A percentile compares a stretch with the other conserved stretches of the same genome.
These are phyloP conservation scores for Samia ricini DNA, from an alignment of 1,140 invertebrate genomes.

Conservation along the genomic window DNA sequence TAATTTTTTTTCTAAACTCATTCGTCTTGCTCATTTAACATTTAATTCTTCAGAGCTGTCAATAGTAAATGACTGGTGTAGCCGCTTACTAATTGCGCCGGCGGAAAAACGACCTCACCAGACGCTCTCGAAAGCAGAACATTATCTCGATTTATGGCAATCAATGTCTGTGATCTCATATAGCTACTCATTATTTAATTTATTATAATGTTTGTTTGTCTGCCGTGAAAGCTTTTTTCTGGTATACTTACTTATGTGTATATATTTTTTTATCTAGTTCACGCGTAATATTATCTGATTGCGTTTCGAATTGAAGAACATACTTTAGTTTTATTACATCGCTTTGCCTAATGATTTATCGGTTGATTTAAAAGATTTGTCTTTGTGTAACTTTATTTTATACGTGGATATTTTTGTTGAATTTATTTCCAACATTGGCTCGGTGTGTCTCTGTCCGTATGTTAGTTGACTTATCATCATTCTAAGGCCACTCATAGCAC, in stretches of 20 bases:
- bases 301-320: too few species aligned
- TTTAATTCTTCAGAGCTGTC: conserved; percentile 28
- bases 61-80: conserved; percentile 30
- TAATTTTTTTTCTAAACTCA: neutral
- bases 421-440: too few species aligned
- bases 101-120: conserved; percentile 15
- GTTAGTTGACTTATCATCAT: too few species aligned
- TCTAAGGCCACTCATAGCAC: too few species aligned
- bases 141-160: conserved; percentile 41
- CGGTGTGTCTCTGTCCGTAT: too few species aligned
- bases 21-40: conserved; percentile 16
- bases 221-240: neutral
- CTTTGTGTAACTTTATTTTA: too few species aligned
- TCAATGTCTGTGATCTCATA: conserved; percentile 37
- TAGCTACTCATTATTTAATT: conserved; percentile 27
- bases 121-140: conserved; percentile 31
- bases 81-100: conserved; percentile 32
- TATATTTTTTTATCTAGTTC: neutral
- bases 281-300: too few species aligned
- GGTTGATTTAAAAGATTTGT: too few species aligned
- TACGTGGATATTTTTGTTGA: too few species aligned
- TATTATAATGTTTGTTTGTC: conserved; percentile 7
- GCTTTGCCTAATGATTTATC: too few species aligned
- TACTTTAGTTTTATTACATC: too few species aligned
- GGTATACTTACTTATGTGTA: neutral